These are phyloP conservation scores for Darevskia nairensis DNA, from an alignment of 2,797 vertebrate species.

Conservation along the genomic window DNA sequence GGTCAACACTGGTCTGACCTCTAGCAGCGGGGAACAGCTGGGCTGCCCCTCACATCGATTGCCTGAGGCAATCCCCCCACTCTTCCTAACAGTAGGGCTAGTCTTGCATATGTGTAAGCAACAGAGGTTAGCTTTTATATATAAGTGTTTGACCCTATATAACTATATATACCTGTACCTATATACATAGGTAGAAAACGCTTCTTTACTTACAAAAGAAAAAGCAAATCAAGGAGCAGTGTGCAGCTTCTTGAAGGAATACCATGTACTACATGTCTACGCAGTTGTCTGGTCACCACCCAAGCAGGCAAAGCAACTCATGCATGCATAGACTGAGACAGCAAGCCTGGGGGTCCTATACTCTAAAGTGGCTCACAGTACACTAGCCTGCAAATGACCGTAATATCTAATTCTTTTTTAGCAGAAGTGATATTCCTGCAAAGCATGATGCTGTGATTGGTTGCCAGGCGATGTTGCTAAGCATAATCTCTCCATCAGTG, in stretches of 20 bases:
- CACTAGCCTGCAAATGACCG: neutral
- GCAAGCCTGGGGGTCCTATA: neutral
- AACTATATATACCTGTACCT: neutral
- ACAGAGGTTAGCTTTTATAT: neutral
- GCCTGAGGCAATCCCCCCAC: too few relatives aligned
- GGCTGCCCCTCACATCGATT: too few relatives aligned
- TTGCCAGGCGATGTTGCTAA: constrained; percentile 55
- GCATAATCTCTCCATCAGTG: constrained; percentile 16
- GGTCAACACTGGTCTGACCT: too few relatives aligned
- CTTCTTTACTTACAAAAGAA: neutral
- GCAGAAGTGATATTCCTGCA: constrained; percentile 16
- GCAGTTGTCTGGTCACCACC: neutral
- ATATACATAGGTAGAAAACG: neutral
- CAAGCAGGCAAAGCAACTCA: neutral
- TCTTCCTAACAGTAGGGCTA: too few relatives aligned
- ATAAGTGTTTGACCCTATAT: too few relatives aligned
- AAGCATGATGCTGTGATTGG: neutral
- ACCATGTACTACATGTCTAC: neutral
- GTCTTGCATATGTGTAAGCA: neutral
- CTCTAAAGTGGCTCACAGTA: neutral
- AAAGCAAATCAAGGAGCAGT: constrained; percentile 14
- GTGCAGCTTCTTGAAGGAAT: neutral
- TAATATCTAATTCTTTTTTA: constrained; percentile 50
- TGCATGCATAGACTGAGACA: neutral
- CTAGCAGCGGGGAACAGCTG: too few relatives aligned